These are phyloP conservation scores for Astreopora myriophthalma DNA, from an alignment of 64 coral and sea anemone species.

Conservation along the genomic window DNA sequence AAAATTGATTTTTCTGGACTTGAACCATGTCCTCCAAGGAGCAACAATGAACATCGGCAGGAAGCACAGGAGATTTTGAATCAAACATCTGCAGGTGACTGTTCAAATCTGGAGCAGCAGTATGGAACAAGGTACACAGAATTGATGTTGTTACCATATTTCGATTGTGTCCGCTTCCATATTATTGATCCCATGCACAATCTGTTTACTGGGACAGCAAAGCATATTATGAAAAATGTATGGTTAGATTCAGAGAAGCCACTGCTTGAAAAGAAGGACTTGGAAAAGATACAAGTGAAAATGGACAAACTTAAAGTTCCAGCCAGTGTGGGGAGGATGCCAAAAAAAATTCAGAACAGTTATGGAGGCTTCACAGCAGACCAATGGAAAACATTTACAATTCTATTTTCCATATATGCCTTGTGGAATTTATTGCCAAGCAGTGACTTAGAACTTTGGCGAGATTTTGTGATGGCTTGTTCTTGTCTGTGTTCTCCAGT, in stretches of 20 bases:
- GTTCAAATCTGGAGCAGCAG: background rate
- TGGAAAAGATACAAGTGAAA: constrained; percentile 19
- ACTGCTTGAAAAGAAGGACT: constrained; percentile 31
- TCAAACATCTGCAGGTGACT: background rate
- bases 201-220: constrained; percentile 41
- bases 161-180: background rate
- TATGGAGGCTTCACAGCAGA: constrained; percentile 63
- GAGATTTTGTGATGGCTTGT: constrained; percentile 19
- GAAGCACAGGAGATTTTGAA: background rate
- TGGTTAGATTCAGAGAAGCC: constrained; percentile 51
- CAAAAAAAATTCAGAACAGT: constrained; percentile 51
- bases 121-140: background rate
- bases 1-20: constrained; percentile 57
- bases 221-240: constrained; percentile 61
- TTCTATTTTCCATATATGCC: constrained; percentile 53
- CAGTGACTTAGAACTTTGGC: constrained; percentile 38
- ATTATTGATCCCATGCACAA: constrained; percentile 64
- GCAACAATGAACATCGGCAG: constrained; percentile 17
- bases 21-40: background rate
- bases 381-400: constrained; percentile 54
- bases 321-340: constrained; percentile 59
- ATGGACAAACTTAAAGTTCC: constrained; percentile 31
- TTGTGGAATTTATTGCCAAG: constrained; percentile 33
- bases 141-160: background rate
- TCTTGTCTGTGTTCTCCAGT: background rate